A percentile compares a stretch with the other conserved stretches of the same genome.
Evolutionary conservation across 37 sponge, comb jelly and placozoan species (phyloP).

Genomic region (Trichoplax adhaerens): DNA sequence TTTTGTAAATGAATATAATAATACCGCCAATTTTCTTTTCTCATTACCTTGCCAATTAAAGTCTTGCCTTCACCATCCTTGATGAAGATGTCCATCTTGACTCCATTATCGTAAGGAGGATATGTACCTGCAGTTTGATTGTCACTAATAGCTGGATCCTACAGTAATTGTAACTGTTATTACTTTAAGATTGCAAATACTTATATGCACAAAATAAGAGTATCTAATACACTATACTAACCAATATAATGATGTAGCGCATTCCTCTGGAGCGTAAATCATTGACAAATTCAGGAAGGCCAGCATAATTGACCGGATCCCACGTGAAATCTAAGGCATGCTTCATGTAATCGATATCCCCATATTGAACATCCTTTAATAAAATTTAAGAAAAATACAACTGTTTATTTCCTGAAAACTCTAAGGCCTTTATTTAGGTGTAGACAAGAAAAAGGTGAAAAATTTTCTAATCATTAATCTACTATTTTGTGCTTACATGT

Average conservation of each 20-base stretch:
- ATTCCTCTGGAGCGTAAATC: background rate
- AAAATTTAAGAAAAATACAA: too few species aligned
- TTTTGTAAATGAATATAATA: background rate
- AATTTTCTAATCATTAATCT: too few species aligned
- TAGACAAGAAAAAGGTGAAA: too few species aligned
- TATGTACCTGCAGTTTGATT: slow-evolving; percentile 22
- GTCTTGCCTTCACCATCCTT: slow-evolving; percentile 22
- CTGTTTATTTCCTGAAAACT: too few species aligned
- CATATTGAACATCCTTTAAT: slow-evolving; percentile 13
- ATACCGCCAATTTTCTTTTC: background rate
- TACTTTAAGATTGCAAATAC: background rate
- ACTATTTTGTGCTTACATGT: too few species aligned
- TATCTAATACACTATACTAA: background rate
- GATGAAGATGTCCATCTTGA: slow-evolving; percentile 38
- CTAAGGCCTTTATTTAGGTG: too few species aligned
- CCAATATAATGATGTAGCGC: slow-evolving; percentile 19
- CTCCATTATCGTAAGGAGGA: slow-evolving; percentile 39
- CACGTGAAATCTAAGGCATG: slow-evolving; percentile 1
- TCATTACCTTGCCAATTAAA: slow-evolving; percentile 31
- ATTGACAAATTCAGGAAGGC: slow-evolving; percentile 6
- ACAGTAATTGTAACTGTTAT: too few species aligned
- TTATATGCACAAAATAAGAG: background rate
- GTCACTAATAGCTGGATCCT: slow-evolving; percentile 67
- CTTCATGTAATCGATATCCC: slow-evolving; percentile 12
- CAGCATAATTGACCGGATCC: background rate